These are phyloP conservation scores for Xenopus borealis DNA, from an alignment of 2,113 vertebrate genomes.

Conservation along the genomic window DNA sequence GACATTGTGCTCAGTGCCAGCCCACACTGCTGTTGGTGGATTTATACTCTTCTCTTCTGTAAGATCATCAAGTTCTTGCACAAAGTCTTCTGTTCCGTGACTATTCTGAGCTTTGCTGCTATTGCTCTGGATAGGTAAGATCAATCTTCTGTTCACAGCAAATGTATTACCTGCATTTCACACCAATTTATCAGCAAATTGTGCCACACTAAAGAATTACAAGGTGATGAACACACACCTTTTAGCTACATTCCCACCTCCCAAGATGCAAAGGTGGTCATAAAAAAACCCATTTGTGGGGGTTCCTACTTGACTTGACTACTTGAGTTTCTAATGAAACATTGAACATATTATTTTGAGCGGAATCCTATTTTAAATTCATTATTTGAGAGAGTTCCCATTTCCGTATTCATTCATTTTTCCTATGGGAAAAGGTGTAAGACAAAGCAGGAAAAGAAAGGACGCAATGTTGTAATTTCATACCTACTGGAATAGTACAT, in stretches of 20 bases:
- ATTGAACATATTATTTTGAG: no score
- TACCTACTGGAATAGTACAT: no score
- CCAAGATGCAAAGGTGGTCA: no score
- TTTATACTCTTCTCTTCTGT: conserved; percentile 84
- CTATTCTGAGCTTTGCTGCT: conserved; percentile 88
- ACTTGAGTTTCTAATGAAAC: no score
- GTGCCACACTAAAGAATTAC: background rate
- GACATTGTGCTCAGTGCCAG: conserved; percentile 86
- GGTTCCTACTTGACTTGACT: no score
- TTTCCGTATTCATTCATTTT: no score
- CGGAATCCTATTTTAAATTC: no score
- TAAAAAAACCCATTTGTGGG: no score
- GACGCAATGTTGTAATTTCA: no score
- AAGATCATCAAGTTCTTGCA: conserved; percentile 92
- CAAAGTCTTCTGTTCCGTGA: conserved; percentile 93
- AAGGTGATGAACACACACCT: background rate
- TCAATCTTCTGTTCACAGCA: background rate
- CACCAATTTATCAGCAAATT: background rate
- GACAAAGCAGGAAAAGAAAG: no score
- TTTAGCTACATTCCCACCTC: background rate
- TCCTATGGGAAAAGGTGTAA: no score
- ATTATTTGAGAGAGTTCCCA: no score
- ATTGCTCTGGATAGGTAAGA: conserved; percentile 78
- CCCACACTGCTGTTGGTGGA: conserved; percentile 93
- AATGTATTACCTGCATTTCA: background rate